phyloP scores from a whole-genome alignment of 2,888 invertebrate species.

The Parnassius smintheus region DNA sequence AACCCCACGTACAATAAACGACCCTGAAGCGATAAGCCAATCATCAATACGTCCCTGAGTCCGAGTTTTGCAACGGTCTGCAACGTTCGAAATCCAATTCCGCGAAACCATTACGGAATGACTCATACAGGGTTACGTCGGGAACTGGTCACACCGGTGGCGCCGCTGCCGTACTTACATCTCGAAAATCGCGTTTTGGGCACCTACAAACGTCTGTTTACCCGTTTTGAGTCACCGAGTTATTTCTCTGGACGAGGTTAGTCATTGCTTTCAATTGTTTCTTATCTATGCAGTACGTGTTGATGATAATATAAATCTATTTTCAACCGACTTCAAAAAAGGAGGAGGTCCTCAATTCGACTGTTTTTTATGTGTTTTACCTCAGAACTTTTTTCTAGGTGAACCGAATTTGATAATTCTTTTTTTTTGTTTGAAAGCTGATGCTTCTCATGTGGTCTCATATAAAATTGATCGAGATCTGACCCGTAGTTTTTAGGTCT shows the following conservation, averaged over 20 bases:
- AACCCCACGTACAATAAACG: constrained; percentile 9
- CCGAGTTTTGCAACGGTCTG: constrained; percentile 56
- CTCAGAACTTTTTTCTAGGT: too few relatives aligned
- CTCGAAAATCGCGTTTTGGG: constrained; percentile 24
- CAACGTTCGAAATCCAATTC: constrained; percentile 54
- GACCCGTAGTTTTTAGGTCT: too few relatives aligned
- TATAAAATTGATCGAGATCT: too few relatives aligned
- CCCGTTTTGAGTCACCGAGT: constrained; percentile 14
- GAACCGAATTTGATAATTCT: too few relatives aligned
- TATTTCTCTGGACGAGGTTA: constrained; percentile 8
- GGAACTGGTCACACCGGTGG: constrained; percentile 58
- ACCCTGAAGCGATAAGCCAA: constrained; percentile 29
- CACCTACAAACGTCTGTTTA: neutral
- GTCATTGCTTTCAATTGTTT: constrained; percentile 9
- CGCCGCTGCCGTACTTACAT: constrained; percentile 32
- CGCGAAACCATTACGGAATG: constrained; percentile 61
- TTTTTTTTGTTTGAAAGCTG: too few relatives aligned
- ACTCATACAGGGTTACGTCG: constrained; percentile 51
- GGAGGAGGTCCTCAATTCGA: too few relatives aligned
- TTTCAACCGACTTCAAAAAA: too few relatives aligned
- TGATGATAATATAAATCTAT: neutral
- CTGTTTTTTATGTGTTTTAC: too few relatives aligned
- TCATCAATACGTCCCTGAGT: constrained; percentile 35
- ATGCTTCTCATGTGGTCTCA: too few relatives aligned
- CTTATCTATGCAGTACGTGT: constrained; percentile 3